Evolutionary conservation across 2,797 vertebrate species (phyloP).

Genomic region (Gymnoscopelus microlampas): DNA sequence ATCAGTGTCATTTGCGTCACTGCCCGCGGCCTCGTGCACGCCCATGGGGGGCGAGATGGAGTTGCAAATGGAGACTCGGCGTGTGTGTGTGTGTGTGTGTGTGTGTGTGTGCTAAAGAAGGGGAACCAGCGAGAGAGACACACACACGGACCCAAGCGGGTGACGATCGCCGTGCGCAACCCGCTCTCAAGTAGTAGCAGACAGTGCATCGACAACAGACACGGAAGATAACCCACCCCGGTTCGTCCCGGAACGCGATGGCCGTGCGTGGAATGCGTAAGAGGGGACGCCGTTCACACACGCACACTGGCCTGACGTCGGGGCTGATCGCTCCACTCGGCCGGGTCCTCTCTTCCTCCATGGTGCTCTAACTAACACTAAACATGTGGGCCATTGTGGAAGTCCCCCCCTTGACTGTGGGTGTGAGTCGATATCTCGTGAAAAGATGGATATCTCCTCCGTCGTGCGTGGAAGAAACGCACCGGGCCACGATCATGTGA

Average conservation of each 20-base stretch:
- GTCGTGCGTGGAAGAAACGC: slow-evolving; percentile 6
- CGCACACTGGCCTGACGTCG: background rate
- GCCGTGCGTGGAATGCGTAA: slow-evolving; percentile 63
- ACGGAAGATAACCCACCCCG: slow-evolving; percentile 58
- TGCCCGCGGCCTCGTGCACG: slow-evolving; percentile 76
- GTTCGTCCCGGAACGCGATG: slow-evolving; percentile 41
- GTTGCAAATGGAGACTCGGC: slow-evolving; percentile 78
- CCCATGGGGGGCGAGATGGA: slow-evolving; percentile 79
- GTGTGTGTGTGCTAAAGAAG: slow-evolving; percentile 53
- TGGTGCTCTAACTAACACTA: slow-evolving; percentile 57
- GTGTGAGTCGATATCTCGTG: slow-evolving; percentile 25
- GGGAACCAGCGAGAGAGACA: slow-evolving; percentile 63
- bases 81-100: slow-evolving; percentile 25
- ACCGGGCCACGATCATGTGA: slow-evolving; percentile 38
- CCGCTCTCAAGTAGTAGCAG: slow-evolving; percentile 39
- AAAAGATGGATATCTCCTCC: slow-evolving; percentile 32
- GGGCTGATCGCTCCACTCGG: too few relatives aligned
- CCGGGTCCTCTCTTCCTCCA: slow-evolving; percentile 46
- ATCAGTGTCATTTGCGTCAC: slow-evolving; percentile 80
- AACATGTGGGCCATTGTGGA: slow-evolving; percentile 69
- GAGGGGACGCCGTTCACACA: slow-evolving; percentile 61
- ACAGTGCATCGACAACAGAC: slow-evolving; percentile 27
- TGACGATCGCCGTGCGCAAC: slow-evolving; percentile 66
- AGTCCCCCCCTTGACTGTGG: background rate
- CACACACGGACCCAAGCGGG: slow-evolving; percentile 55